Evolutionary conservation across 1,140 invertebrate genomes (phyloP).

Genomic region (Bicyclus anynana): DNA sequence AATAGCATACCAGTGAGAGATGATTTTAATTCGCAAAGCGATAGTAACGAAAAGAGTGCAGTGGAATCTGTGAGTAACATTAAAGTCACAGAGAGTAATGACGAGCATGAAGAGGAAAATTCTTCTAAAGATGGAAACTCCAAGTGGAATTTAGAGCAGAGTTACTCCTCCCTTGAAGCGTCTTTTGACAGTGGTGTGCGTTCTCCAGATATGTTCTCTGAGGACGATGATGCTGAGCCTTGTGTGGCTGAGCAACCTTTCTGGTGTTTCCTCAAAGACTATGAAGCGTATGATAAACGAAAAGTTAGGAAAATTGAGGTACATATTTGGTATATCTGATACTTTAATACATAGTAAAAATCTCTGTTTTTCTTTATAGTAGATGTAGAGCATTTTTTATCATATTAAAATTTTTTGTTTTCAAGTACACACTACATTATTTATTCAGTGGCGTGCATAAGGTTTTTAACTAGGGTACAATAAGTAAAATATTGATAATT

Average conservation of each 20-base stretch:
- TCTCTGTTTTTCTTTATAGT: too few relatives aligned
- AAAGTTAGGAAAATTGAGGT: slow-evolving; percentile 70
- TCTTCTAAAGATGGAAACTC: slow-evolving; percentile 40
- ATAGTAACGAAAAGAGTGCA: slow-evolving; percentile 35
- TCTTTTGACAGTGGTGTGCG: slow-evolving; percentile 71
- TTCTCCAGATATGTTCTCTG: slow-evolving; percentile 79
- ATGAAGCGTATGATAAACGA: slow-evolving; percentile 62
- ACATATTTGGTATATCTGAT: too few relatives aligned
- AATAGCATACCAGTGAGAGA: slow-evolving; percentile 5
- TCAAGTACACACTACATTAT: too few relatives aligned
- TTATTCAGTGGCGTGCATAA: too few relatives aligned
- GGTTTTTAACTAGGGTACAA: too few relatives aligned
- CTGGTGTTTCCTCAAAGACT: slow-evolving; percentile 61
- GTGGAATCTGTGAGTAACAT: slow-evolving; percentile 30
- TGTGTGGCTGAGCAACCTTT: slow-evolving; percentile 43
- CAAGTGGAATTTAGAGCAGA: slow-evolving; percentile 63
- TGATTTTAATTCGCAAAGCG: slow-evolving; percentile 16
- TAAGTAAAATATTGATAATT: too few relatives aligned
- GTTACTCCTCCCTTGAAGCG: slow-evolving; percentile 63
- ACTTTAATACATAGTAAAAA: too few relatives aligned
- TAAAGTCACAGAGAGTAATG: slow-evolving; percentile 40
- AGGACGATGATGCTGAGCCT: slow-evolving; percentile 57
- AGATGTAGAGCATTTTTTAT: too few relatives aligned
- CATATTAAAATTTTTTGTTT: too few relatives aligned
- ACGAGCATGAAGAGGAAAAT: slow-evolving; percentile 46